These are phyloP conservation scores for Heliconius aoede DNA, from an alignment of 2,888 invertebrate species.

Conservation along the genomic window DNA sequence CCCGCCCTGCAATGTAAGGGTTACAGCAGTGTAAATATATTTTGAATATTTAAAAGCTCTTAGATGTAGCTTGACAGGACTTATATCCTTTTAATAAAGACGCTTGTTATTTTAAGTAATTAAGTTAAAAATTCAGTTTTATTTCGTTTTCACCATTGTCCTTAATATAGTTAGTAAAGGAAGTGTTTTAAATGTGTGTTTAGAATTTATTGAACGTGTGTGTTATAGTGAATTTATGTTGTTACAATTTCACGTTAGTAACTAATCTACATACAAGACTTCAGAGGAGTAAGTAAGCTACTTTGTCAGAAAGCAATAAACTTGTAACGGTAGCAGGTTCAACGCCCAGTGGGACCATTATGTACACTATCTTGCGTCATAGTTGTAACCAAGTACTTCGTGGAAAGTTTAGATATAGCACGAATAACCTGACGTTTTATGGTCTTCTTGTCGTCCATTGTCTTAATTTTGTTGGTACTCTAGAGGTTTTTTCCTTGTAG, in stretches of 20 bases:
- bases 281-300: background rate
- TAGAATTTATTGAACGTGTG: no score
- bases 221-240: no score
- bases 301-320: slow-evolving; percentile 23
- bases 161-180: no score
- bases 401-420: slow-evolving; percentile 16
- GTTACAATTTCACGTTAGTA: background rate
- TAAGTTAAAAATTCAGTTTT: no score
- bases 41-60: no score
- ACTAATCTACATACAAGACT: background rate
- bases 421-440: slow-evolving; percentile 2
- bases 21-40: no score
- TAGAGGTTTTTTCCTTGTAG: background rate
- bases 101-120: no score
- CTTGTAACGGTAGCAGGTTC: slow-evolving; percentile 27
- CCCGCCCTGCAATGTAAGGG: no score
- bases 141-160: no score
- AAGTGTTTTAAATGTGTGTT: no score
- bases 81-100: no score
- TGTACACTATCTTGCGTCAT: slow-evolving; percentile 27
- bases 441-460: slow-evolving; percentile 5
- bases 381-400: slow-evolving; percentile 6
- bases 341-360: slow-evolving; percentile 27
- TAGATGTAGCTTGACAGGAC: no score
- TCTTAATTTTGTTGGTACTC: slow-evolving; percentile 1